Conservation (phyloP, 2,113 vertebrate species). For the Alligator sinensis region DNA sequence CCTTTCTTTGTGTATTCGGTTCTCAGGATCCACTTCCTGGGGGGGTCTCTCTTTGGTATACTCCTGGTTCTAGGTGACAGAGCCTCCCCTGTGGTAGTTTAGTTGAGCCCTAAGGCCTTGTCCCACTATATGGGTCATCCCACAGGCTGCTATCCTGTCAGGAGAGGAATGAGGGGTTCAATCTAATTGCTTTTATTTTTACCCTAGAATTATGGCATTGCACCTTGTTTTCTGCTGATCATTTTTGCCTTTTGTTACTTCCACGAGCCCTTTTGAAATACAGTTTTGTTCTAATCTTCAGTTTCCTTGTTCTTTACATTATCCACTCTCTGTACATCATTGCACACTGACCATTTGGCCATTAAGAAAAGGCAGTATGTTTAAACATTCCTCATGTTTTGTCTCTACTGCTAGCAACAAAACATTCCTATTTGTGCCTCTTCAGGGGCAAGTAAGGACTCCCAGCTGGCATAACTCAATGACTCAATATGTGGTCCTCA, state of each 20-base stretch:
- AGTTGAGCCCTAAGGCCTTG: background rate
- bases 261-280: background rate
- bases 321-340: background rate
- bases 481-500: background rate
- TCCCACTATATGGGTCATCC: background rate
- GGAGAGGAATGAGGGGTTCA: background rate
- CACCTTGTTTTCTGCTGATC: background rate
- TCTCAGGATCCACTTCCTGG: background rate
- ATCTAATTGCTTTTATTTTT: background rate
- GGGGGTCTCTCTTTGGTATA: background rate
- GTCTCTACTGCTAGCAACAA: background rate
- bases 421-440: too few species aligned
- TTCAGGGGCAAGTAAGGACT: too few species aligned
- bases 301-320: background rate
- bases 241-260: background rate
- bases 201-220: background rate
- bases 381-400: background rate
- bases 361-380: background rate
- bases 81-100: background rate
- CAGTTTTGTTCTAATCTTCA: background rate
- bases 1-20: background rate
- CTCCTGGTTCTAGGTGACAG: background rate
- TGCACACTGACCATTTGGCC: background rate
- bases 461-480: background rate
- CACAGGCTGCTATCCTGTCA: background rate